Evolutionary conservation across 2,113 vertebrate species (phyloP), one percentile per base, ranked within the genome.

Genomic region (Vanacampus margaritifer): DNA sequence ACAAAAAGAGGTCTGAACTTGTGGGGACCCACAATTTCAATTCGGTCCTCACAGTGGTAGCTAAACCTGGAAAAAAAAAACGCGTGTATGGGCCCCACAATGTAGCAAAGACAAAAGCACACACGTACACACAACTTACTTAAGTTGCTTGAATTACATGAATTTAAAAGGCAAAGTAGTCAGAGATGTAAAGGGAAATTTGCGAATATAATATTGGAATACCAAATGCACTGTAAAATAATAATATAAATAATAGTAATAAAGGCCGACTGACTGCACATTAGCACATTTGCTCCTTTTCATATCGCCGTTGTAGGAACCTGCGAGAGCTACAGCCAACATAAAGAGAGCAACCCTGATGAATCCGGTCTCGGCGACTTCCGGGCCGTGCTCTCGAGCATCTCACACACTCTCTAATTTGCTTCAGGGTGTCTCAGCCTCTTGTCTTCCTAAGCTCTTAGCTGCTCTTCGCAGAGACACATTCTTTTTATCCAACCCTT

Each of bases 131-230:
- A 3, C 28, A 4, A 11, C 17, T 1, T 17, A 10, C 16, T 54
- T 2, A 54, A 14, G 3, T 54, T 26, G 12, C 51, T 26, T 24
- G 26, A 51, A 54, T 10, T 72, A 60, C 64, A 54, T 72, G 57
- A 68, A 74, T 86, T 73, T 78, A 72, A 79, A 76, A 68, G 75
- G 69, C 68, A 66, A n/a, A 64, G 66, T 70, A 73, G 69, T 67
- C 73, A 63, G 70, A 67, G 74, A 76, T 68, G 58, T 68, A 79
- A 88, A 84, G 73, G 62, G 48, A n/a, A 54, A 54, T 54, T 26
- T 23, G n/a, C 51, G 13, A 23, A 54, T 14, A 13, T 11, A 53
- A 10, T 13, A 24, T 54, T 26, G 11, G 23, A 6, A 54, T 3
- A 4, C 23, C 1, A 54, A 54, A 54, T 24, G 51, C 51, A 26